phyloP scores from a whole-genome alignment of 2,888 invertebrate genomes.

The Apocheima hispidaria region DNA sequence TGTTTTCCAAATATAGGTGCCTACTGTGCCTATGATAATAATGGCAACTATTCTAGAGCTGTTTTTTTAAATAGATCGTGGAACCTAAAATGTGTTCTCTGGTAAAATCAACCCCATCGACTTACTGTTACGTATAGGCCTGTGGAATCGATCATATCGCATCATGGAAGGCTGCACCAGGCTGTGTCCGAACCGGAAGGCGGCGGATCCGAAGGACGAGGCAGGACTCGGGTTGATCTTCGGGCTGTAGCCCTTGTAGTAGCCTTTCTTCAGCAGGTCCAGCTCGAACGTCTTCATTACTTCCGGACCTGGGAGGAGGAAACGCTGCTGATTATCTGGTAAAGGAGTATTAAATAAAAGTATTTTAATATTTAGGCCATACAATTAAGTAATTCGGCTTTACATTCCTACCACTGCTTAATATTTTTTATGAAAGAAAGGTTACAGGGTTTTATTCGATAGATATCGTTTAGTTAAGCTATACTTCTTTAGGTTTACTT shows the following conservation, averaged over 20 bases:
- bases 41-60: background rate
- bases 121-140: conserved; percentile 90
- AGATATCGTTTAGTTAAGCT: too few relatives aligned
- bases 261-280: conserved; percentile 88
- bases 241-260: conserved; percentile 89
- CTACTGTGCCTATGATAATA: too few relatives aligned
- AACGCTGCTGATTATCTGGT: too few relatives aligned
- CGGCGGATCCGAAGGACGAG: conserved; percentile 93
- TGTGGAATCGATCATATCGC: conserved; percentile 89
- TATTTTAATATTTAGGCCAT: too few relatives aligned
- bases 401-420: too few relatives aligned
- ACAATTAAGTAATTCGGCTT: too few relatives aligned
- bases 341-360: too few relatives aligned
- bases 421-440: too few relatives aligned
- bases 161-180: conserved; percentile 92
- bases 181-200: conserved; percentile 95
- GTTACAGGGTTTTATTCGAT: too few relatives aligned
- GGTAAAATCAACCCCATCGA: background rate
- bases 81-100: too few relatives aligned
- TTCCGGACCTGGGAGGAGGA: conserved; percentile 84
- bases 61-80: background rate
- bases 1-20: too few relatives aligned
- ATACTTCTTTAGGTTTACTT: too few relatives aligned
- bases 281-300: conserved; percentile 92
- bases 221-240: conserved; percentile 91